Conservation (phyloP, 2,113 vertebrate genomes). For the Tursiops truncatus region DNA sequence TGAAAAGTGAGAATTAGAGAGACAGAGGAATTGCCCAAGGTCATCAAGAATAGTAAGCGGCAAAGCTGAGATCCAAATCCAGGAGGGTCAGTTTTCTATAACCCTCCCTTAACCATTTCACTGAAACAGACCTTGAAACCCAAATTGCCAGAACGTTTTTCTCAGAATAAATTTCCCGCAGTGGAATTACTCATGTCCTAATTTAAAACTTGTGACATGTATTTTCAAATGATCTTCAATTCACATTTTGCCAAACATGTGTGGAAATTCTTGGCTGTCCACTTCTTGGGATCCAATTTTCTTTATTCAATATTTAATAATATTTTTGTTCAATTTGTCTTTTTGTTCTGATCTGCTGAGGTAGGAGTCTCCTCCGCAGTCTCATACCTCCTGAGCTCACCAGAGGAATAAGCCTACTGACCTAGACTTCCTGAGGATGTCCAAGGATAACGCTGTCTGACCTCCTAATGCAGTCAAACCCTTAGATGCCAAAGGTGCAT, state of each 20-base stretch:
- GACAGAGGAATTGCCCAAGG: background rate
- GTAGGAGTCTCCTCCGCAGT: no score
- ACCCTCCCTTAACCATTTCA: background rate
- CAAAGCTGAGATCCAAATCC: background rate
- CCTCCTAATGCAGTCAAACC: no score
- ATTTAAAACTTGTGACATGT: background rate
- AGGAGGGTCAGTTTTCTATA: background rate
- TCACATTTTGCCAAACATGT: background rate
- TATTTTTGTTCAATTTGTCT: background rate
- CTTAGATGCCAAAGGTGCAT: accelerated
- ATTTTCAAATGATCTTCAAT: background rate
- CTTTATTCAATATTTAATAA: background rate
- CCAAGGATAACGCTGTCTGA: background rate
- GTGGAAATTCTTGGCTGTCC: background rate
- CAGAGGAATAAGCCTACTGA: background rate
- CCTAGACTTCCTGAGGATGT: background rate
- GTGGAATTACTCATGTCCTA: background rate
- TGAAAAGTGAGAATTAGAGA: background rate
- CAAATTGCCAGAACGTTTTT: background rate
- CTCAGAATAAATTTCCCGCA: background rate
- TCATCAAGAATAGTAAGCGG: background rate
- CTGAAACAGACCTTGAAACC: background rate
- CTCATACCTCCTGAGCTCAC: accelerated
- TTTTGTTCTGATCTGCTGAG: background rate
- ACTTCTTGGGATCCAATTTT: background rate